Evolutionary conservation across 1,140 invertebrate species (phyloP).

Genomic region (Batillaria attramentaria): DNA sequence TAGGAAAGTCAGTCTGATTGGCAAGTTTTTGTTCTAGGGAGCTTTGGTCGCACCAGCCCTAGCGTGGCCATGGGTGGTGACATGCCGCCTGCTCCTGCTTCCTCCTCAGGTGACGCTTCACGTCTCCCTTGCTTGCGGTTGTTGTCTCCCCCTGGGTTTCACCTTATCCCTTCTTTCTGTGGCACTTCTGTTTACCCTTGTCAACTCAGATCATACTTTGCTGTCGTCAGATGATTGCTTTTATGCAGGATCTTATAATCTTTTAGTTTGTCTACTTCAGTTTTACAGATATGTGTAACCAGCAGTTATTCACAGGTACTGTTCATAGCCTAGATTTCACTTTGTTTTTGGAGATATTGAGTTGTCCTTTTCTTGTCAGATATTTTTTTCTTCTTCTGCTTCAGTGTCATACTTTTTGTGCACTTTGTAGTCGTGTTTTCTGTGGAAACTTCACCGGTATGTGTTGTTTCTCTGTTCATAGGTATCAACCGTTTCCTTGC

Average conservation of each 20-base stretch:
- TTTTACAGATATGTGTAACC: no score
- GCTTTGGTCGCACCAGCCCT: slow-evolving; percentile 22
- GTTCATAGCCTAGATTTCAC: no score
- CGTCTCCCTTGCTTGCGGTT: neutral
- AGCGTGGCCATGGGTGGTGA: slow-evolving; percentile 1
- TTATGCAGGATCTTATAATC: neutral
- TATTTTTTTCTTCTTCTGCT: no score
- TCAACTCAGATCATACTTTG: neutral
- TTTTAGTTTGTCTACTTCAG: neutral
- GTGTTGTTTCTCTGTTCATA: no score
- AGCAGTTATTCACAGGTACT: no score
- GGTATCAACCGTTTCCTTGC: no score
- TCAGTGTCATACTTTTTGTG: no score
- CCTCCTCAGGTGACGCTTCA: slow-evolving; percentile 2
- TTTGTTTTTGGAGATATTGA: no score
- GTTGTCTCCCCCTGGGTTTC: neutral
- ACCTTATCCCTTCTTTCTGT: neutral
- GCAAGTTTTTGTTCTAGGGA: slow-evolving; percentile 16
- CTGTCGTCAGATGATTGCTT: neutral
- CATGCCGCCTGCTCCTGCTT: neutral
- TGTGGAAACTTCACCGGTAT: no score
- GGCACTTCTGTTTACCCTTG: neutral
- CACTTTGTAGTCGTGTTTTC: no score
- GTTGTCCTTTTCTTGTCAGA: no score
- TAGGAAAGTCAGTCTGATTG: neutral